These are phyloP conservation scores for Emberiza fucata DNA, from an alignment of 2,113 vertebrate genomes.

Conservation along the genomic window DNA sequence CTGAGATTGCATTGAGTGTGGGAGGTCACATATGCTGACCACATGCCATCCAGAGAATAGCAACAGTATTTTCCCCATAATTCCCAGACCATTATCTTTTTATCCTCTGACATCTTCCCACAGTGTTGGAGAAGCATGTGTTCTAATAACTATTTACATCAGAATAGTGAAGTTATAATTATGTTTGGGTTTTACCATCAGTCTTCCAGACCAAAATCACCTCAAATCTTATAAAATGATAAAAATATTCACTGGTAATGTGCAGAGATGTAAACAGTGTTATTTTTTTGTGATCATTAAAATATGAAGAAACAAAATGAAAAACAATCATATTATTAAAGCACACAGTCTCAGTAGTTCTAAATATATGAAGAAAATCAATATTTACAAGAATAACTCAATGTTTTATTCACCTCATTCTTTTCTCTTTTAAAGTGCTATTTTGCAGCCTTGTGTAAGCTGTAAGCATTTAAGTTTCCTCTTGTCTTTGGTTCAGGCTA, in stretches of 20 bases:
- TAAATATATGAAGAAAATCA: not conserved
- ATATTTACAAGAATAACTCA: not conserved
- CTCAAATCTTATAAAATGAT: not conserved
- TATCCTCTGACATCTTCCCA: not conserved
- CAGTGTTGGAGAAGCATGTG: not conserved
- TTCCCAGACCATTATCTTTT: not conserved
- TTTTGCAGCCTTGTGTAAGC: not conserved
- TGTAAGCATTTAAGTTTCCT: not conserved
- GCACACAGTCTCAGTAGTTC: not conserved
- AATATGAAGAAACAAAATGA: not conserved
- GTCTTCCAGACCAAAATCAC: not conserved
- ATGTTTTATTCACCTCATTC: not conserved
- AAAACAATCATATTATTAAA: not conserved
- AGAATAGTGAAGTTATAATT: not conserved
- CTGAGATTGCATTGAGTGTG: not conserved
- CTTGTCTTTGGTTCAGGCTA: not conserved
- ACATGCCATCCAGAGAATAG: not conserved
- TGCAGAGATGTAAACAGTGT: not conserved
- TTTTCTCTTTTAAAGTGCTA: not conserved
- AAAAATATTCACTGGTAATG: not conserved
- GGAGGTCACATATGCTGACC: not conserved
- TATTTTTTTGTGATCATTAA: not conserved
- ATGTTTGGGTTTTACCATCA: not conserved
- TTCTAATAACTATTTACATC: not conserved
- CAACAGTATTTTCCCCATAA: not conserved